Evolutionary conservation across 2,113 vertebrate genomes (phyloP), one percentile per base, ranked within the genome.

Genomic region (Abramis brama): DNA sequence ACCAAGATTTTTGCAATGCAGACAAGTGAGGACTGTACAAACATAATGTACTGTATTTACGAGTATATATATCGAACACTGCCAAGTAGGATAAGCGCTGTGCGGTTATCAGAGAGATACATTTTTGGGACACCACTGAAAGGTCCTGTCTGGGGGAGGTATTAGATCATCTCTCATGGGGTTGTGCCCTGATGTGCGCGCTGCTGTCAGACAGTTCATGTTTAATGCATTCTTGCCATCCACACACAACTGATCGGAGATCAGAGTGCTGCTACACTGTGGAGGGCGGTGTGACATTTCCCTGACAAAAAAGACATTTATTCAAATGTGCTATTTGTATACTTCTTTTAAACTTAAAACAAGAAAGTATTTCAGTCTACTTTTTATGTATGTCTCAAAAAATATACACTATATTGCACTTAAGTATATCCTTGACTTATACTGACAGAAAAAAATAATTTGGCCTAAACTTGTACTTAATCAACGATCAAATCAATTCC

Each of bases 161-260:
- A 79, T 60, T 60, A 57, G 66, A 79, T 79, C 66, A 79, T 57
- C 52, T 70, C 50, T 86, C 19, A 10, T 45, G 17, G 15, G 50
- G 27, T 43, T 79, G 33, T 50, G 43, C 79, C 45, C 66, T 75
- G 47, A 50, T 50, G 57, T 74, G 11, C 43, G 11, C 43, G 33
- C 39, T 50, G 12, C 73, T 87, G 75, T 47, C 71, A 86, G 75
- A 17, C 52, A 25, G 39, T 84, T 62, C 82, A 79, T 74, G 64
- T 79, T 84, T 84, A 84, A 83, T 82, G 85, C 17, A 81, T 57
- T 75, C 39, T 57, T 78, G 60, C 43, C 74, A 85, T 52, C 25
- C 30, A 7, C 17, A 47, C 27, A 64, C 73, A 11, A 21, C 39
- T 85, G 83, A 64, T 75, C 7, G 21, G 52, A 81, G 78, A 82